Evolutionary conservation across 2,797 vertebrate species (phyloP), one percentile per base, ranked within the genome.

Genomic region (Anguilla pacifica): DNA sequence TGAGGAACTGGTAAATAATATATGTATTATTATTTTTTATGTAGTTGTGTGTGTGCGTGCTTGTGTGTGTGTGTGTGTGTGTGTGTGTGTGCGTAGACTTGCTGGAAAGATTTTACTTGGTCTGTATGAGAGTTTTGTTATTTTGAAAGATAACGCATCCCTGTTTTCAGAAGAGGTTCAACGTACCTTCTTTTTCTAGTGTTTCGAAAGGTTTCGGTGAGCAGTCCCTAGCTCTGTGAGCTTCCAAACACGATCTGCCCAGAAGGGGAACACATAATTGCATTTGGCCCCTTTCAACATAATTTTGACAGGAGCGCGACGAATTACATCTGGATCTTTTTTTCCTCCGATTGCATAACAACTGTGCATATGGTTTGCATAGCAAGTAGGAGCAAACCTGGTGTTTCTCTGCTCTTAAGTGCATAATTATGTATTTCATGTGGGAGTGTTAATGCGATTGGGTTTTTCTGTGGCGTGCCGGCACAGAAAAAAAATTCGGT

Each of bases 331-430:
- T 17, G 64, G 74, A 83, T 35, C 72, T 83, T 39, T 84, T n/a
- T 77, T 57, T 57, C 74, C 67, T 22, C 61, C 6, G 61, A 19
- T 85, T 85, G 55, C 53, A 17, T 84, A 87, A 85, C 67, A 7
- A 46, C 15, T 28, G 55, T n/a, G 49, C 82, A 57, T 84, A 77
- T 39, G 51, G 87, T 85, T 87, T 84, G 83, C 87, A 84, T 87
- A 57, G 67, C 67, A 85, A 72, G 19, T 77, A 64, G 59, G 25
- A 57, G 46, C 51, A 31, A 74, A 59, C 22, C n/a, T n/a, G 39
- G 19, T 59, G 55, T 43, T 74, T 74, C 61, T 53, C 67, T n/a
- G 53, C 70, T 55, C 53, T 59, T 55, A 77, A 74, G 64, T 72
- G 87, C 35, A 59, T 87, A 77, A 87, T 84, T 84, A 46, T 55